phyloP scores from a whole-genome alignment of 2,888 invertebrate species.

The Acanthopleura granulata region DNA sequence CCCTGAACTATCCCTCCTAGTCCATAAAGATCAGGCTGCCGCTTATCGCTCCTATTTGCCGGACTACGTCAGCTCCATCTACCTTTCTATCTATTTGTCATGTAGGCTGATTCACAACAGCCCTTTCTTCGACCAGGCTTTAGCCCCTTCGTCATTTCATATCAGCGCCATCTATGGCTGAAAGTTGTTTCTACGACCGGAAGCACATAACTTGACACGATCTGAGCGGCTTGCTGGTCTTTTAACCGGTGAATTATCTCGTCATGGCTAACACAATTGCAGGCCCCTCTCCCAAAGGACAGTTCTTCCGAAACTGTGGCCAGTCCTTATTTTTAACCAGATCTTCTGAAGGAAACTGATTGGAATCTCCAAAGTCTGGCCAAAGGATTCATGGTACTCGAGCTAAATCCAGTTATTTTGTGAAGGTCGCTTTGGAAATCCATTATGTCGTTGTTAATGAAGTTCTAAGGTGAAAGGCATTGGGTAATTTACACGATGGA shows the following conservation, averaged over 20 bases:
- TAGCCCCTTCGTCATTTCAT: not conserved
- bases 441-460: too few relatives aligned
- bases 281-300: too few relatives aligned
- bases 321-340: too few relatives aligned
- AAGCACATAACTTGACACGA: not conserved
- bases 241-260: not conserved
- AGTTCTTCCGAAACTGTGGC: too few relatives aligned
- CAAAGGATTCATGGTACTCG: too few relatives aligned
- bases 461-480: too few relatives aligned
- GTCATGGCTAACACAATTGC: too few relatives aligned
- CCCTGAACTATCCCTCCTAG: not conserved
- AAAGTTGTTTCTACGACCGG: not conserved
- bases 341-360: too few relatives aligned
- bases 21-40: conserved; percentile 7
- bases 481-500: too few relatives aligned
- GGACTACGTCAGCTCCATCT: not conserved
- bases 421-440: too few relatives aligned
- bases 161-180: not conserved
- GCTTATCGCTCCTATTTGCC: not conserved
- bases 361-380: too few relatives aligned
- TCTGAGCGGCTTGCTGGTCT: not conserved
- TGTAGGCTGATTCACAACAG: not conserved
- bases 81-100: not conserved
- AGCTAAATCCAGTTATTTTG: too few relatives aligned
- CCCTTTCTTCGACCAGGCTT: not conserved